Evolutionary conservation across 2,113 vertebrate species (phyloP).

Genomic region (Leuciscus idus): DNA sequence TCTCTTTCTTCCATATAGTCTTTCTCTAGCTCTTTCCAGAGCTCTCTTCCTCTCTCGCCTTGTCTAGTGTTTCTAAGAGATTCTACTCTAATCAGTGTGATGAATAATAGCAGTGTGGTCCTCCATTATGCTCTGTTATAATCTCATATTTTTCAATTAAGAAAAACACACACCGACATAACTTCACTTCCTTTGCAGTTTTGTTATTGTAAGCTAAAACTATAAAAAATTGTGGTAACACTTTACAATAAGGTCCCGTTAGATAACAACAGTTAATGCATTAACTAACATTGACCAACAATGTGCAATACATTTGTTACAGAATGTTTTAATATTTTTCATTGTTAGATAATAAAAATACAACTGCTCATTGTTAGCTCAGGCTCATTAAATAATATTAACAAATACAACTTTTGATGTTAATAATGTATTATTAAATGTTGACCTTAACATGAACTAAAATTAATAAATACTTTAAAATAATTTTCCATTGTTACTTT

Average conservation of each 20-base stretch:
- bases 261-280: neutral
- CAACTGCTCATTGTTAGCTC: no score
- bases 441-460: no score
- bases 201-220: neutral
- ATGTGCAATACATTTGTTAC: neutral
- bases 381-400: no score
- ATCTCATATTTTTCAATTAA: neutral
- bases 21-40: neutral
- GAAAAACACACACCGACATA: neutral
- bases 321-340: neutral
- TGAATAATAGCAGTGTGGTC: conserved; percentile 8
- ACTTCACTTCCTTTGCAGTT: neutral
- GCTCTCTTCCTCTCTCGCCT: neutral
- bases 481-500: no score
- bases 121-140: conserved; percentile 11
- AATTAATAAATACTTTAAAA: no score
- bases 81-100: conserved; percentile 20
- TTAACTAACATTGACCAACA: neutral
- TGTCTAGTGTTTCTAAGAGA: neutral
- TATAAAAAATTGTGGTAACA: neutral
- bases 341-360: neutral
- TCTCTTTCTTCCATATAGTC: neutral
- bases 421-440: no score
- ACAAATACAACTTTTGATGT: no score
- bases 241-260: neutral